Conservation (phyloP, 2,797 vertebrate species). For the Hapalemur alaotrensis region DNA sequence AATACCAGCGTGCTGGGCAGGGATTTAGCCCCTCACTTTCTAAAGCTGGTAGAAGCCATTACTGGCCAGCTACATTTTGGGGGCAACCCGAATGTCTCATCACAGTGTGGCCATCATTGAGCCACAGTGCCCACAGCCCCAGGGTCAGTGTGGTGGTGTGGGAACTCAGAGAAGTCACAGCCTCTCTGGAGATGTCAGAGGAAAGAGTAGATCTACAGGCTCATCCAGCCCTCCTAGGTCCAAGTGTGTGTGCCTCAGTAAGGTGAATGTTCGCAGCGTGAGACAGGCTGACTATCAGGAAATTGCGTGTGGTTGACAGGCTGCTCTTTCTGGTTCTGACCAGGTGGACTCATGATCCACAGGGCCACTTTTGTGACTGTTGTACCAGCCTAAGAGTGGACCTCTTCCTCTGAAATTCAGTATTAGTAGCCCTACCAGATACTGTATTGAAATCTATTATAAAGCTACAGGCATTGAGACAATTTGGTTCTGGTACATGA, state of each 20-base stretch:
- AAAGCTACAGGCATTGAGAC: neutral
- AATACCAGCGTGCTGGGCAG: neutral
- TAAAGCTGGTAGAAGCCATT: neutral
- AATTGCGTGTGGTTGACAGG: neutral
- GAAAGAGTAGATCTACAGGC: neutral
- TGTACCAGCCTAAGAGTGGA: neutral
- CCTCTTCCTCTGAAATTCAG: neutral
- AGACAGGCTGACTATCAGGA: neutral
- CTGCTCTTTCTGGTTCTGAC: neutral
- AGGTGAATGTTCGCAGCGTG: neutral
- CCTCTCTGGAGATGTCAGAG: neutral
- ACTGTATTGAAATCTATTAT: neutral
- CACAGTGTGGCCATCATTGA: neutral
- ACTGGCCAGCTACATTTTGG: neutral
- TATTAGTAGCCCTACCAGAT: neutral
- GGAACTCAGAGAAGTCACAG: neutral
- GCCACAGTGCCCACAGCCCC: neutral
- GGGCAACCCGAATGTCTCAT: neutral
- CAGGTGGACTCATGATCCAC: neutral
- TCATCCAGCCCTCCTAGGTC: neutral
- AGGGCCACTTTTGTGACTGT: neutral
- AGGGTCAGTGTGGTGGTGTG: neutral
- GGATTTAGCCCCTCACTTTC: neutral
- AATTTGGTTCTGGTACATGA: neutral
- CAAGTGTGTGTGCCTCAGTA: neutral